Evolutionary conservation across 2,888 invertebrate species (phyloP), one percentile per base, ranked within the genome.

Genomic region (Dicyrtomina minuta): DNA sequence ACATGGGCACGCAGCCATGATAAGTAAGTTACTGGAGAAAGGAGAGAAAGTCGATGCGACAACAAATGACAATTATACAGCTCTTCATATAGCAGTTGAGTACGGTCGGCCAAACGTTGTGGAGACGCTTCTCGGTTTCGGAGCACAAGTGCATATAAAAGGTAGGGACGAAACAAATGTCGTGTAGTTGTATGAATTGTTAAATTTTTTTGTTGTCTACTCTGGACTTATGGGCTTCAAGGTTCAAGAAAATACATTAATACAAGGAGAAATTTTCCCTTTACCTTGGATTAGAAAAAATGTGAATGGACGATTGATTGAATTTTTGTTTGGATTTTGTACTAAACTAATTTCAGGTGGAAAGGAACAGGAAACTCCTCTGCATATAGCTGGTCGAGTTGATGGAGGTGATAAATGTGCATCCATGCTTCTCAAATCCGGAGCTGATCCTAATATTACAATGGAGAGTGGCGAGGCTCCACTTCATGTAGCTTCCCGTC

Each of bases 391-490:
- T n/a, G 93, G 96, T 0, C 86, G 96, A 75, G 93, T 95, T 70
- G 89, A 89, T 79, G 96, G 92, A 79, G 93, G 93, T 3, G 92
- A 93, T 80, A 88, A 90, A 79, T 98, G 98, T 83, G 97, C 96
- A 4, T 87, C 97, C 77, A 97, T 99, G 96, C 84, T 99, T 74
- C 84, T 99, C 44, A 99, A 99, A 83, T 96, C 96, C 2, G 99
- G 99, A 0, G 98, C 98, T 10, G 92, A 95, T 71, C 94, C 97
- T 0, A 98, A 99, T 83, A 88, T 96, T 72, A 89, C 90, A 2
- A 96, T 96, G 70, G 93, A 95, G 81, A 96, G 97, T 82, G 96
- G 97, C 1, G 93, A 96, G 84, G 97, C 97, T 0, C 95, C 98
- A 0, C 90, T 98, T 4, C 99, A 72, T 26, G 72, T 72, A 20